Base-by-base conservation (phyloP, 2,797 vertebrate genomes). In the Rachycentron canadum region DNA sequence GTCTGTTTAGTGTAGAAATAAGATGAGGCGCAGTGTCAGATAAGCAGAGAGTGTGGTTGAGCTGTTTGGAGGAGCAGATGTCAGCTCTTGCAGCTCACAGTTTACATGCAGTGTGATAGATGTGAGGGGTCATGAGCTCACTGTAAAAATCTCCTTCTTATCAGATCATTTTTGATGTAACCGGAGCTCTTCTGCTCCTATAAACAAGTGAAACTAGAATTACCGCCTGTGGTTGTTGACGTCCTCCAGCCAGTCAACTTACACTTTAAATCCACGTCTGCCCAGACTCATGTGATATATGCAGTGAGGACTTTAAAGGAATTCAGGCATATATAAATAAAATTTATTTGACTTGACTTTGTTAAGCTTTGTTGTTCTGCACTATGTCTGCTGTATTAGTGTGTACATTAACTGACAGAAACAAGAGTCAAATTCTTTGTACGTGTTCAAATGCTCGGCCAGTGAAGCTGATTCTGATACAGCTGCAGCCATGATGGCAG, bases 41-140 rank as follows among this genome's bases (percentile, higher is more conserved):
- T 69, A 79, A 82, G 76, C 14, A 40, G 16, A 30, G 50, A 73
- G 73, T 72, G 81, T 19, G 79, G 78, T 70, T 43, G 57, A 45
- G 41, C 41, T 71, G 56, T 80, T 73, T 28, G 69, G 52, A 59
- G 36, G 43, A 80, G 76, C 82, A 82, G 67, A 82, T 83, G 85
- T 86, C 69, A 52, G 56, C 65, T 69, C 56, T 4, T 45, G 62
- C 25, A 36, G 73, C 41, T 19, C 36, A 25, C 58, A 45, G 69
- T 83, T 86, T 69, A 74, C 65, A 66, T 32, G 32, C 70, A 36
- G 40, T 11, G 4, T 2, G 34, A 16, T 50, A 10, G 41, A 55
- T 47, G 30, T 10, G 19, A 17, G 2, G 17, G n/a, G 28, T 26
- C 23, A 40, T 4, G 2, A 28, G 57, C 1, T 49, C 57, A 60